phyloP scores from a whole-genome alignment of 2,888 invertebrate genomes.

The Calameuta idolon region DNA sequence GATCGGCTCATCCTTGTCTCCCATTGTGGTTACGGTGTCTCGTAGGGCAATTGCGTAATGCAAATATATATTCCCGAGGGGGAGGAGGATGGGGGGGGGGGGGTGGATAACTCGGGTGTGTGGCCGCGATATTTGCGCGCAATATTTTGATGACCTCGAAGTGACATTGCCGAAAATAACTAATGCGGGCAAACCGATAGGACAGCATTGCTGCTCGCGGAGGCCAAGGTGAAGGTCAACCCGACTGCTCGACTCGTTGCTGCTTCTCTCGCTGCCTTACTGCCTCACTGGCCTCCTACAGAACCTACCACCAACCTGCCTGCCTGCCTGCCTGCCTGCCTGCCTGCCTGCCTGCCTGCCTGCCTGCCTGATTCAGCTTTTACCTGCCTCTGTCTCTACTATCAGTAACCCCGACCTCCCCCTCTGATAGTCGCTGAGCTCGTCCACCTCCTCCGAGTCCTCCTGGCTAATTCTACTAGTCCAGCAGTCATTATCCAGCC shows the following conservation, averaged over 20 bases:
- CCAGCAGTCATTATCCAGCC: neutral
- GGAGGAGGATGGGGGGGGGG: neutral
- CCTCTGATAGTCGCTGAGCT: neutral
- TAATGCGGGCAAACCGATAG: slow-evolving; percentile 46
- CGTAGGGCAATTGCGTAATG: slow-evolving; percentile 19
- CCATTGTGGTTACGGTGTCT: slow-evolving; percentile 12
- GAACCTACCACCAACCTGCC: no score
- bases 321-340: no score
- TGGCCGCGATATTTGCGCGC: slow-evolving; percentile 26
- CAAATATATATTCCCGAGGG: neutral
- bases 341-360: no score
- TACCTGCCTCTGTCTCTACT: neutral
- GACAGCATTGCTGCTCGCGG: slow-evolving; percentile 41
- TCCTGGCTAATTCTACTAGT: neutral
- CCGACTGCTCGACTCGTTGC: slow-evolving; percentile 19
- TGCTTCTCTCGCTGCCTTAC: neutral
- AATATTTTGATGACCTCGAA: slow-evolving; percentile 54
- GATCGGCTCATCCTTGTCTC: slow-evolving; percentile 15
- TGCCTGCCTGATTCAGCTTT: no score
- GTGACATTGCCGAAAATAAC: slow-evolving; percentile 60
- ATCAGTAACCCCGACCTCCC: neutral
- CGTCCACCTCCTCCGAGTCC: neutral
- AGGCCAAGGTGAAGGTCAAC: slow-evolving; percentile 62
- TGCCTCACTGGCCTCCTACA: neutral
- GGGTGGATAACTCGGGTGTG: neutral